Evolutionary conservation across 2,113 vertebrate genomes (phyloP), one percentile per base, ranked within the genome.

Genomic region (Tylochromis polylepis): DNA sequence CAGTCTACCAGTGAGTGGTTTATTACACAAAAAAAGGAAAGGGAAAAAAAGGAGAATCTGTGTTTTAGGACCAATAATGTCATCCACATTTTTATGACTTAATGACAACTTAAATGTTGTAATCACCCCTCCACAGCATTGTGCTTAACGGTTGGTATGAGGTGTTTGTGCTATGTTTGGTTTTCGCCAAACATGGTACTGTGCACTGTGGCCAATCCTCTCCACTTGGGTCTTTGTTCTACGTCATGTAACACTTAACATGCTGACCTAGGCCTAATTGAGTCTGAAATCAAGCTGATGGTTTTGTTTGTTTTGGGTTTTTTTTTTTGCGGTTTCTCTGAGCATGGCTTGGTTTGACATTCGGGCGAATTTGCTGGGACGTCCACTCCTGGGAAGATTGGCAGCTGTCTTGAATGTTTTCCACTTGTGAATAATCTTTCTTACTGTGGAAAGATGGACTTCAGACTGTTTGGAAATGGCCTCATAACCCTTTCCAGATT

Each of bases 51-150:
- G 14, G 14, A 46, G 46, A 72, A 46, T 46, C 1, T 46, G 41
- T 72, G 41, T 72, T 72, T 72, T 14, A 72, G 46, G 22, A 46
- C 14, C 22, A 7, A 29, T 46, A 27, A 72, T 6, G 11, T 38
- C 36, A 70, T 16, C 38, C n/a, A 24, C 36, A 43, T 43, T 43
- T 43, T 43, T 43, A 72, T 72, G 41, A 46, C 41, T 46, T 27
- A 27, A 72, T 72, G 65, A 72, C 65, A 16, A 72, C 14, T 72
- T 11, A 11, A 46, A 72, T 11, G 41, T 27, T 72, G 22, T 27
- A 46, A 27, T 41, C 3, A 0, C 36, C 62, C 7, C 1, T 70
- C 36, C 7, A 2, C 49, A 41, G 11, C 49, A 18, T 8, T 5
- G 41, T 46, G 67, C 65, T 27, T 46, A 16, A 46, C 38, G 27